Conservation (phyloP, 2,888 invertebrate genomes). For the Coremacera marginata region DNA sequence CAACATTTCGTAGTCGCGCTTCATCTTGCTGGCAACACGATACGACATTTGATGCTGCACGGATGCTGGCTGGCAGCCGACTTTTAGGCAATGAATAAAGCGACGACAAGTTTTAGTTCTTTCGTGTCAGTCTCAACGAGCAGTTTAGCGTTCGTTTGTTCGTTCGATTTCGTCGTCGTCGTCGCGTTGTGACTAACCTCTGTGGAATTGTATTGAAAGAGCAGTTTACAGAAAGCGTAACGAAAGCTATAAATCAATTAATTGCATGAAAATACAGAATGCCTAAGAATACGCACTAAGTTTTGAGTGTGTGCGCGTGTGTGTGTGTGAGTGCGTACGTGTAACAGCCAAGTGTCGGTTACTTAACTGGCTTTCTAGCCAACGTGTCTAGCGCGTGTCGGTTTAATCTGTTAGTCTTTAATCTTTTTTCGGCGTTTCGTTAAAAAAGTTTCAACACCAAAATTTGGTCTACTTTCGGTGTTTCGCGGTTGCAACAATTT, state of each 20-base stretch:
- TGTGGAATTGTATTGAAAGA: not conserved
- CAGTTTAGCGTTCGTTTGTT: slow-evolving; percentile 51
- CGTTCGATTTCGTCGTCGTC: not conserved
- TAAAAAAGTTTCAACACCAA: not conserved
- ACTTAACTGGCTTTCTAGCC: not conserved
- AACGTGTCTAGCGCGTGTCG: not conserved
- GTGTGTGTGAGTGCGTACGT: not conserved
- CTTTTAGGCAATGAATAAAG: slow-evolving; percentile 49
- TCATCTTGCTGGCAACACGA: not conserved
- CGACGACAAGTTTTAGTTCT: slow-evolving; percentile 56
- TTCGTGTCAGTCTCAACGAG: slow-evolving; percentile 61
- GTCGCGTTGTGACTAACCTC: not conserved
- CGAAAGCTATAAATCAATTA: not conserved
- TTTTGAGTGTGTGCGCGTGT: not conserved
- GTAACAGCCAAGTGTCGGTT: not conserved
- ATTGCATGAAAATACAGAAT: too few species aligned
- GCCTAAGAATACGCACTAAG: not conserved
- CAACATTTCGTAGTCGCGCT: not conserved
- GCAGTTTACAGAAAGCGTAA: not conserved
- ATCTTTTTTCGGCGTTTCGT: not conserved
- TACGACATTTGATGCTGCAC: slow-evolving; percentile 18
- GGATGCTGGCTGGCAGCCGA: slow-evolving; percentile 51
- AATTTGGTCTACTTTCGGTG: slow-evolving; percentile 10
- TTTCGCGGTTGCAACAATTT: not conserved
- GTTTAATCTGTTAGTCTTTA: not conserved